phyloP scores from a whole-genome alignment of 1,140 invertebrate genomes.

The Psilanteris sp. region DNA sequence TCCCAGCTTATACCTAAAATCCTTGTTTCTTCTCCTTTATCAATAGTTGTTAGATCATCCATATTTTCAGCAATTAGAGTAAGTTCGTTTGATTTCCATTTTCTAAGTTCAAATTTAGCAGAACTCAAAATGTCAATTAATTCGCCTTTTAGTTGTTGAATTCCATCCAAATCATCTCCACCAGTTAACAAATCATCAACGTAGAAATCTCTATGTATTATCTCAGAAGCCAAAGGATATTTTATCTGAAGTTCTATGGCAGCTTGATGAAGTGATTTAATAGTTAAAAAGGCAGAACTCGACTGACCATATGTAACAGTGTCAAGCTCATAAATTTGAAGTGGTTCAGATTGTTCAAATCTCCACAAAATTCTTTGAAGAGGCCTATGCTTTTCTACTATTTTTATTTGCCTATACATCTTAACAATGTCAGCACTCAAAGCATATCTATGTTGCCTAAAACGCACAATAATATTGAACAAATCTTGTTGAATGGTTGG shows the following conservation, averaged over 20 bases:
- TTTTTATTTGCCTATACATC: conserved; percentile 15
- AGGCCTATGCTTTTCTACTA: not conserved
- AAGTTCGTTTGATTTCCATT: conserved; percentile 12
- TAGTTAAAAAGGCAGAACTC: conserved; percentile 1
- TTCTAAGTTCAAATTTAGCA: conserved; percentile 7
- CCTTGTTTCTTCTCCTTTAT: conserved; percentile 3
- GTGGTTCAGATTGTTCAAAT: not conserved
- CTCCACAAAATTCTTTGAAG: conserved; percentile 12
- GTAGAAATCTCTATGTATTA: conserved; percentile 8
- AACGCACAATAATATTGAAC: too few species aligned
- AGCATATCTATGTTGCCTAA: too few species aligned
- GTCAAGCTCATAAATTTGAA: conserved; percentile 3
- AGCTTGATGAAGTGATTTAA: conserved; percentile 3
- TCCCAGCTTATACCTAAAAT: too few species aligned
- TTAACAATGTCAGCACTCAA: too few species aligned
- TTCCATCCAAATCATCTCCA: not conserved
- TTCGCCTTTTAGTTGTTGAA: not conserved
- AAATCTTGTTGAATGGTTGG: conserved; percentile 24
- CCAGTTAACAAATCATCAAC: conserved; percentile 13
- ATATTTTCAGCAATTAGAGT: not conserved
- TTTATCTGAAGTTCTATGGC: not conserved
- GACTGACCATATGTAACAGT: conserved; percentile 12
- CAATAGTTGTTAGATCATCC: not conserved
- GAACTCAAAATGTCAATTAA: not conserved
- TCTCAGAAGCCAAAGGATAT: not conserved